These are phyloP conservation scores for Drosophila persimilis DNA, from an alignment of 1,140 invertebrate genomes.

Conservation along the genomic window DNA sequence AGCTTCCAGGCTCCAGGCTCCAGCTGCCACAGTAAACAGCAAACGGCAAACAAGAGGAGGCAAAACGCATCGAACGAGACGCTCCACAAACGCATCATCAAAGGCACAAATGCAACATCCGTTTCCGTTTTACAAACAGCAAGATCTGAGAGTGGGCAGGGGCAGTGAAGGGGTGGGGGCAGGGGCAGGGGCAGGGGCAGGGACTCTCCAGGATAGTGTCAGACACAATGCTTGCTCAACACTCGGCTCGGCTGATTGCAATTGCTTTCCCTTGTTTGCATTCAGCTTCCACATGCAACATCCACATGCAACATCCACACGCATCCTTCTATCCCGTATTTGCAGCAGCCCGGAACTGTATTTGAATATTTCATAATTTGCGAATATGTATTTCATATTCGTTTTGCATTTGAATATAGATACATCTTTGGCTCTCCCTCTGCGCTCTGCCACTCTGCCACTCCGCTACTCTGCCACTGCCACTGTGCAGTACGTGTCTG, in stretches of 20 bases:
- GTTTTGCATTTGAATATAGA: slow-evolving; percentile 43
- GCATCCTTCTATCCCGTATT: slow-evolving; percentile 28
- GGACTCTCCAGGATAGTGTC: slow-evolving; percentile 50
- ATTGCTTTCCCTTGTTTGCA: slow-evolving; percentile 75
- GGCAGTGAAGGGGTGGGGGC: neutral
- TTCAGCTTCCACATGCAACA: slow-evolving; percentile 24
- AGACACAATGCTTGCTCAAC: slow-evolving; percentile 79
- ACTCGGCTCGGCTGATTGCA: slow-evolving; percentile 74
- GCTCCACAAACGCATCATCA: slow-evolving; percentile 61
- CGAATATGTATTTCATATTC: slow-evolving; percentile 38
- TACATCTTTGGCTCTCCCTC: slow-evolving; percentile 11
- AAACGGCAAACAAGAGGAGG: slow-evolving; percentile 28
- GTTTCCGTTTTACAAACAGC: slow-evolving; percentile 61
- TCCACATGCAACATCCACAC: slow-evolving; percentile 28
- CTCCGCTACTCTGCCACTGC: slow-evolving; percentile 14
- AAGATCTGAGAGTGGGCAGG: neutral
- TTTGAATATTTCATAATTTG: slow-evolving; percentile 69
- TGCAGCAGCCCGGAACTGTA: slow-evolving; percentile 41
- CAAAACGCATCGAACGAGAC: slow-evolving; percentile 35
- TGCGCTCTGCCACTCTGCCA: too few relatives aligned
- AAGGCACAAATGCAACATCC: slow-evolving; percentile 75
- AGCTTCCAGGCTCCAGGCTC: neutral
- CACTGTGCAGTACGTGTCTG: slow-evolving; percentile 64
- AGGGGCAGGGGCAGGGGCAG: neutral
- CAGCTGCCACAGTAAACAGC: slow-evolving; percentile 17